Evolutionary conservation across 2,113 vertebrate genomes (phyloP).

Genomic region (Psophia crepitans): DNA sequence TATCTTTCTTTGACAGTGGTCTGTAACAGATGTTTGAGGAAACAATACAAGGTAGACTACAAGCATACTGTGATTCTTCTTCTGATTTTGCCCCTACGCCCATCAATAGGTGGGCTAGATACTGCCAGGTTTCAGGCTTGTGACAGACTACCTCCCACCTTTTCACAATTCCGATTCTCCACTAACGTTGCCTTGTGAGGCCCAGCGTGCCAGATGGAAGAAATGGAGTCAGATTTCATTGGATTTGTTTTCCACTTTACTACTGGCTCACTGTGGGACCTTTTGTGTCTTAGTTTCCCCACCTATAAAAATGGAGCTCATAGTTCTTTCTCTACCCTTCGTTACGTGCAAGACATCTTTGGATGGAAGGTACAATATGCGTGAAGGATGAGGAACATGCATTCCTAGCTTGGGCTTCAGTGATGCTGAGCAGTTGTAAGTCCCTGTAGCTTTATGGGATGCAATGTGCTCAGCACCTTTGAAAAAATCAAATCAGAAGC

Average conservation of each 20-base stretch:
- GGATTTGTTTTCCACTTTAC: not conserved
- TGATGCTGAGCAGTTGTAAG: not conserved
- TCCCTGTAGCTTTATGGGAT: not conserved
- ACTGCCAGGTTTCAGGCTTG: not conserved
- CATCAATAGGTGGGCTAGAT: not conserved
- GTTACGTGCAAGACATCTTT: not conserved
- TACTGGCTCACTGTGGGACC: not conserved
- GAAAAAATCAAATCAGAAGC: not conserved
- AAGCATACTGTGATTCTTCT: not conserved
- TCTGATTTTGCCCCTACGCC: not conserved
- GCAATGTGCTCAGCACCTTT: not conserved
- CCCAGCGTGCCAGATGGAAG: not conserved
- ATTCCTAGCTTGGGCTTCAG: not conserved
- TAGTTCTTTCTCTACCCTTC: not conserved
- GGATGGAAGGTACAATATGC: not conserved
- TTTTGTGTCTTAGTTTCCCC: not conserved
- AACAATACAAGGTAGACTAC: not conserved
- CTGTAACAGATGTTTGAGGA: not conserved
- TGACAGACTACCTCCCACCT: not conserved
- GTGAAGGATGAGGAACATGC: not conserved
- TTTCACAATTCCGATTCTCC: not conserved
- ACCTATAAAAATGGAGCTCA: not conserved
- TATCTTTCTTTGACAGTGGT: not conserved
- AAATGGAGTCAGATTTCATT: not conserved
- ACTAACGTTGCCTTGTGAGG: not conserved